Percentiles rank a stretch among this genome's conserved stretches.
phyloP scores from a whole-genome alignment of 2,797 vertebrate genomes.

The Microchirus variegatus region DNA sequence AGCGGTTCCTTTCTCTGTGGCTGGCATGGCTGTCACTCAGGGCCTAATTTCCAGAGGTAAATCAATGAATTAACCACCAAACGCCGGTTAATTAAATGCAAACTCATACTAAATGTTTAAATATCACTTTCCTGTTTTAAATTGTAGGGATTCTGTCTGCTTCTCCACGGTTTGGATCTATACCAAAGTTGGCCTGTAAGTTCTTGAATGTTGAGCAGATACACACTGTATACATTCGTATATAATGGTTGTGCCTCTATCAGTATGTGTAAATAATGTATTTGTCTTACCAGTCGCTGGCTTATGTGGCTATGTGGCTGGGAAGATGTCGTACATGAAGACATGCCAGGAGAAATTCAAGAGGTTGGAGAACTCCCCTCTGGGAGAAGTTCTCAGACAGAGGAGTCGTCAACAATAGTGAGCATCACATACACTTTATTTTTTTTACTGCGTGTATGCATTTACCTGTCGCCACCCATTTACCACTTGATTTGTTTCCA shows the following conservation, averaged over 20 bases:
- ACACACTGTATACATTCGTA: background rate
- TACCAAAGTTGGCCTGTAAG: constrained; percentile 79
- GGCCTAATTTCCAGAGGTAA: constrained; percentile 72
- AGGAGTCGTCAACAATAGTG: constrained; percentile 75
- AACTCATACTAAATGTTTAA: no score
- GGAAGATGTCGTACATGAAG: constrained; percentile 91
- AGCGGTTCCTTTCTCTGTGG: constrained; percentile 74
- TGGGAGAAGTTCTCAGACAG: constrained; percentile 87
- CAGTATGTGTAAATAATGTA: background rate
- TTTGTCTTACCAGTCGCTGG: constrained; percentile 68
- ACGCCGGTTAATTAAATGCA: background rate
- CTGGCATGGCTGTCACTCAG: constrained; percentile 71
- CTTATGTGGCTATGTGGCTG: constrained; percentile 84
- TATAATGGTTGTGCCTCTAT: background rate
- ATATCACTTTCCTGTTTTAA: constrained; percentile 2
- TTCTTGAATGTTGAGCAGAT: constrained; percentile 14
- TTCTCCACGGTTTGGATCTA: constrained; percentile 69
- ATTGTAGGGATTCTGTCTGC: constrained; percentile 61
- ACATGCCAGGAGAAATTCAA: constrained; percentile 91
- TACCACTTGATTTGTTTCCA: background rate
- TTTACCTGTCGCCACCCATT: background rate
- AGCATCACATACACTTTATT: constrained; percentile 48
- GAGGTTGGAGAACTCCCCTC: constrained; percentile 88
- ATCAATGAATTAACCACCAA: background rate
- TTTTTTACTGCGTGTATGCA: background rate